These are phyloP conservation scores for Chondrosia reniformis DNA, from an alignment of 37 sponge, comb jelly and placozoan species.

Conservation along the genomic window DNA sequence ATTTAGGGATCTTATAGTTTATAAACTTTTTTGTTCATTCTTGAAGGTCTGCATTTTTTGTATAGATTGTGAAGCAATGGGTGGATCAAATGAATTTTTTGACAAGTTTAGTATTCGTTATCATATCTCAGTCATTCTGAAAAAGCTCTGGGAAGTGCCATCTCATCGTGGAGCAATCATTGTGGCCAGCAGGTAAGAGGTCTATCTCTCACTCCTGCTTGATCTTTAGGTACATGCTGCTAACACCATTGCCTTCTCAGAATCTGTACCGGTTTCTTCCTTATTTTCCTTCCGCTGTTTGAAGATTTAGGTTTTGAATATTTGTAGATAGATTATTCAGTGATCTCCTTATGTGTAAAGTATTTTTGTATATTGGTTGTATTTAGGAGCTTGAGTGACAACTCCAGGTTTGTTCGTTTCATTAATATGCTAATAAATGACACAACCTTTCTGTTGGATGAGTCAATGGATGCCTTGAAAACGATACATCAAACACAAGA, in stretches of 20 bases:
- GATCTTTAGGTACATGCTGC: too few relatives aligned
- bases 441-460: slow-evolving; percentile 95
- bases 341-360: too few relatives aligned
- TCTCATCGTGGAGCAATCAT: slow-evolving; percentile 41
- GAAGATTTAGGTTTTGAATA: too few relatives aligned
- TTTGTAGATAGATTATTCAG: too few relatives aligned
- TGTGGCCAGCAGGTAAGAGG: slow-evolving; percentile 31
- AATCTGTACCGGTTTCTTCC: too few relatives aligned
- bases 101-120: slow-evolving; percentile 97
- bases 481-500: slow-evolving; percentile 91
- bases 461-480: slow-evolving; percentile 84
- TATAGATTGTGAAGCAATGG: slow-evolving; percentile 87
- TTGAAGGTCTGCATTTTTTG: not conserved
- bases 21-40: too few relatives aligned
- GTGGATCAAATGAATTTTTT: slow-evolving; percentile 94
- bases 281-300: too few relatives aligned
- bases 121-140: slow-evolving; percentile 80
- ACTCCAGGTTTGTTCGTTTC: slow-evolving; percentile 72
- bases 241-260: too few relatives aligned
- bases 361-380: too few relatives aligned
- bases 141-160: slow-evolving; percentile 71
- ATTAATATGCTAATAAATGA: slow-evolving; percentile 97
- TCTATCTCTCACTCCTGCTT: too few relatives aligned
- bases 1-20: too few relatives aligned
- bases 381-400: slow-evolving; percentile 33